Evolutionary conservation across 1,140 invertebrate species (phyloP), one percentile per base, ranked within the genome.

Genomic region (Pectinophora gossypiella): DNA sequence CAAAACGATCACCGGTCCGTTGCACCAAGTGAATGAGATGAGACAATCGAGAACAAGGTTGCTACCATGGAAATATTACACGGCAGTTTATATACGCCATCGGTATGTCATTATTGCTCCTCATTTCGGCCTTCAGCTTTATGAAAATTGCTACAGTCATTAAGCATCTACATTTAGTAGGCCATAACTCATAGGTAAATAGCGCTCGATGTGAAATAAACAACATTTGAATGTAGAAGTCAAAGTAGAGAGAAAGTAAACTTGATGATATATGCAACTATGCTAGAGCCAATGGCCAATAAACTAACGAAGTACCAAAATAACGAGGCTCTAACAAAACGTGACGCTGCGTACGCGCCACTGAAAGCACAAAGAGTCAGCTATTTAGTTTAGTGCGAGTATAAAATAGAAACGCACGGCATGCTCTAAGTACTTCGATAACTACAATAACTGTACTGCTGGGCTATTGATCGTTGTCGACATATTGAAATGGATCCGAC

Each of bases 21-120:
- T 79, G 71, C 76, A 66, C 61, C 43, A 43, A 42, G 55, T 76
- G 73, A 79, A 80, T 74, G 62, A 56, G 66, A 69, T 67, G 68
- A 64, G 63, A 72, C 69, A 68, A 84, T 73, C 64, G 60, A 59
- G 78, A 80, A 46, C 80, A 82, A 82, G 80, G 80, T 72, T 45
- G 15, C 10, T n/a, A 12, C 9, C 27, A 32, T 9, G 27, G 27
- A 21, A 52, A 48, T 51, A 20, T 40, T 51, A 47, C 16, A 20
- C 36, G 19, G 20, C 12, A n/a, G 6, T 38, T 48, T 38, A 43
- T 32, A 12, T n/a, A 32, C n/a, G 27, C 27, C 27, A 32, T 32
- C 27, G 27, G n/a, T 10, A 32, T 32, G 27, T 32, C n/a, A 32
- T 32, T 32, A 32, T n/a, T 12, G 27, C 9, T 19, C 22, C 35